Percentiles rank a stretch among this genome's conserved stretches.
These are phyloP conservation scores for Cepaea nemoralis DNA, from an alignment of 1,140 invertebrate species.

Conservation along the genomic window DNA sequence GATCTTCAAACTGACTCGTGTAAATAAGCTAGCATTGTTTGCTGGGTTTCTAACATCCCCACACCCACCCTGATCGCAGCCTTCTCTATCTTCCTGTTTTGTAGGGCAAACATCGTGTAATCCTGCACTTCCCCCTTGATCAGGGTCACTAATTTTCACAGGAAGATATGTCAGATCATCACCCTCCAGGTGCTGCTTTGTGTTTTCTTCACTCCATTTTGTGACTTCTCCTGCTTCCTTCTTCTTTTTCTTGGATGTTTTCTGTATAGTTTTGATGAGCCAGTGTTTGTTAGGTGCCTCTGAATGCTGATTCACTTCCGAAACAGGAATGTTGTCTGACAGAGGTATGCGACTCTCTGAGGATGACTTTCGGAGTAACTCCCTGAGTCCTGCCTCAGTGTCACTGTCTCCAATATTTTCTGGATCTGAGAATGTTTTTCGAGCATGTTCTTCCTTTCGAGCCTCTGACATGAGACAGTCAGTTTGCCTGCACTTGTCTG, in stretches of 20 bases:
- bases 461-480: not conserved
- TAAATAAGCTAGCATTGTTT: slow-evolving; percentile 51
- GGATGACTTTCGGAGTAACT: slow-evolving; percentile 29
- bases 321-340: not conserved
- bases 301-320: not conserved
- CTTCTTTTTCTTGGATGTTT: slow-evolving; percentile 26
- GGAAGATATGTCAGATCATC: not conserved
- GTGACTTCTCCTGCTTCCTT: not conserved
- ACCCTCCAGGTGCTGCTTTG: not conserved
- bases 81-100: slow-evolving; percentile 32
- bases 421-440: slow-evolving; percentile 28
- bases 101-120: slow-evolving; percentile 10
- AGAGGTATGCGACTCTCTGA: slow-evolving; percentile 15
- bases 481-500: not conserved
- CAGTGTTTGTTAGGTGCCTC: slow-evolving; percentile 1
- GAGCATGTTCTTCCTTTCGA: not conserved
- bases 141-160: not conserved
- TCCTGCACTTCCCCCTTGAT: not conserved
- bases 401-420: too few species aligned
- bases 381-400: not conserved
- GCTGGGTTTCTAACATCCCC: slow-evolving; percentile 24
- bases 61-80: not conserved
- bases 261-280: slow-evolving; percentile 31
- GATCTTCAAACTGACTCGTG: slow-evolving; percentile 60
- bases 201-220: not conserved